phyloP scores from a whole-genome alignment of 2,888 invertebrate species.

The Trachelus stipa region DNA sequence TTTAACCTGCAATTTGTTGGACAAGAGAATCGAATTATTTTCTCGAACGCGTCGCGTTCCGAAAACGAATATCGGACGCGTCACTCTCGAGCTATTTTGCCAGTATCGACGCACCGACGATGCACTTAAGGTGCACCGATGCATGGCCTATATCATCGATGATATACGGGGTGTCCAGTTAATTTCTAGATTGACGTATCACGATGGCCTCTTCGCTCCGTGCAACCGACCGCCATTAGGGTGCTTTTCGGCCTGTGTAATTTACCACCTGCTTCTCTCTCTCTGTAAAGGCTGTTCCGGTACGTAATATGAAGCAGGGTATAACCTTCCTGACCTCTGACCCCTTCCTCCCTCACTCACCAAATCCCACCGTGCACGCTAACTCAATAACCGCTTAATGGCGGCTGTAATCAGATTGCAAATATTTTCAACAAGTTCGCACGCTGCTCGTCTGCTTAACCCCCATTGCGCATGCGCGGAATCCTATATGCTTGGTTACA shows the following conservation, averaged over 20 bases:
- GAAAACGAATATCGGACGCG: background rate
- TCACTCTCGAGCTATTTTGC: background rate
- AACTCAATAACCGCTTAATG: slow-evolving; percentile 20
- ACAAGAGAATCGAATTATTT: background rate
- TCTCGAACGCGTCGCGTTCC: background rate
- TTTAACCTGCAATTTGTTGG: background rate
- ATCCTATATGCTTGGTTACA: background rate
- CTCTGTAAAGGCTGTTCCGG: background rate
- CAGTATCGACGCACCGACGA: background rate
- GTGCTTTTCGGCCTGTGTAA: background rate
- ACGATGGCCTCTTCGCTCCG: background rate
- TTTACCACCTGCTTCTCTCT: background rate
- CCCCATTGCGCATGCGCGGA: background rate
- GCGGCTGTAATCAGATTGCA: slow-evolving; percentile 16
- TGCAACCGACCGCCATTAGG: background rate
- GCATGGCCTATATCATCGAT: background rate
- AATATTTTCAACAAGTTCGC: slow-evolving; percentile 19
- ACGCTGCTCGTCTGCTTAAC: background rate
- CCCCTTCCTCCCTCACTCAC: background rate
- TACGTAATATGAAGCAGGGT: background rate
- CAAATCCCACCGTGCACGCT: background rate
- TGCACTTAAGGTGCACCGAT: background rate
- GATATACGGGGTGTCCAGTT: background rate
- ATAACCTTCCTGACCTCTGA: background rate
- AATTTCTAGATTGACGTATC: background rate